Percentiles rank a stretch among this genome's conserved stretches.
These are phyloP conservation scores for Microcebus tavaratra DNA, from an alignment of 2,113 vertebrate species.

Conservation along the genomic window DNA sequence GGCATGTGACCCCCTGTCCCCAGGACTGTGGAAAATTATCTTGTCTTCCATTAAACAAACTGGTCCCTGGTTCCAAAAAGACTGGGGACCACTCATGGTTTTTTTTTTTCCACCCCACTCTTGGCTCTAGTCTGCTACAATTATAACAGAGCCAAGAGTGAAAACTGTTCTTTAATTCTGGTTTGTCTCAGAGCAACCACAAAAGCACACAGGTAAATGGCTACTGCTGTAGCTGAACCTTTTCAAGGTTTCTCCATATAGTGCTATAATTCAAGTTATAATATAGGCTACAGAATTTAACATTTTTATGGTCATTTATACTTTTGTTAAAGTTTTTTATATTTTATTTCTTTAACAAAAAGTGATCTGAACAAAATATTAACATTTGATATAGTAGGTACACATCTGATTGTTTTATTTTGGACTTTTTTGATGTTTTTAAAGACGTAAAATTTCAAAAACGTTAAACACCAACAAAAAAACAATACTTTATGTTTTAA, in stretches of 20 bases:
- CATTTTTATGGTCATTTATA: neutral
- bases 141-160: neutral
- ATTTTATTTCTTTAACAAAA: constrained; percentile 22
- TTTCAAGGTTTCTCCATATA: neutral
- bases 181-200: constrained; percentile 29
- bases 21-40: no score
- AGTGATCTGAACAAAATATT: neutral
- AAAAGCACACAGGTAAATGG: constrained; percentile 4
- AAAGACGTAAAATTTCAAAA: neutral
- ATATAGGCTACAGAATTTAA: neutral
- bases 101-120: neutral
- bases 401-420: neutral
- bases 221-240: neutral
- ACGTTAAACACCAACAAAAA: neutral
- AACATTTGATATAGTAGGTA: neutral
- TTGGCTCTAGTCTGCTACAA: neutral
- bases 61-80: no score
- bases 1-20: no score
- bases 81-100: neutral
- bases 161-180: neutral
- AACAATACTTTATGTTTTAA: neutral
- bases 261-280: neutral
- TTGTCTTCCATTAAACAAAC: no score
- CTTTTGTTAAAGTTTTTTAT: neutral
- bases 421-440: neutral